Conservation (phyloP, 2,888 invertebrate species). For the Erebia palarica region DNA sequence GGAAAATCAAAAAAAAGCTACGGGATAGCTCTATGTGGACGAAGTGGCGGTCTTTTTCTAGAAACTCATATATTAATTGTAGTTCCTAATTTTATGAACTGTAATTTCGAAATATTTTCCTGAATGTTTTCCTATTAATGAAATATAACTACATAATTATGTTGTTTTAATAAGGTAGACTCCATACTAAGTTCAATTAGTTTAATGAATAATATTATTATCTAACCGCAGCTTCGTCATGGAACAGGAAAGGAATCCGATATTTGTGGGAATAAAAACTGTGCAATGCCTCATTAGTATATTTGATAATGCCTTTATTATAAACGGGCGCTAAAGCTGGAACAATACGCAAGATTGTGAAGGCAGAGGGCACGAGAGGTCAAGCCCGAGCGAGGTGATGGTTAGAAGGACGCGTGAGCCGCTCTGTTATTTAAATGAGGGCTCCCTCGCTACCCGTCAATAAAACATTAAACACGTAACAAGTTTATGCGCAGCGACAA, state of each 20-base stretch:
- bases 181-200: neutral
- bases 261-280: constrained; percentile 9
- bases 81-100: neutral
- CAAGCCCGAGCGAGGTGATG: constrained; percentile 38
- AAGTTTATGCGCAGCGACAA: constrained; percentile 81
- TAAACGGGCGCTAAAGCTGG: constrained; percentile 6
- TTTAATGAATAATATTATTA: constrained; percentile 1
- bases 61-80: neutral
- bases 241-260: constrained; percentile 9
- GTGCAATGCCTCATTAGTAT: neutral
- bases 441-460: constrained; percentile 80
- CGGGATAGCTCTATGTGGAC: too few relatives aligned
- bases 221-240: constrained; percentile 14
- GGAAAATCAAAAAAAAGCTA: too few relatives aligned
- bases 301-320: neutral
- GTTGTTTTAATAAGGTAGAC: constrained; percentile 2
- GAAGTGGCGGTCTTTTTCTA: too few relatives aligned
- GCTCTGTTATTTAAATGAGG: constrained; percentile 77
- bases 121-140: neutral
- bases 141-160: neutral
- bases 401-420: constrained; percentile 51
- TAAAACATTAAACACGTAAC: constrained; percentile 83
- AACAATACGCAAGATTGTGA: constrained; percentile 1
- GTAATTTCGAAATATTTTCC: constrained; percentile 1
- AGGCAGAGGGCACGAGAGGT: constrained; percentile 17